phyloP scores from a whole-genome alignment of 1,140 invertebrate genomes.

The Elymnias hypermnestra region DNA sequence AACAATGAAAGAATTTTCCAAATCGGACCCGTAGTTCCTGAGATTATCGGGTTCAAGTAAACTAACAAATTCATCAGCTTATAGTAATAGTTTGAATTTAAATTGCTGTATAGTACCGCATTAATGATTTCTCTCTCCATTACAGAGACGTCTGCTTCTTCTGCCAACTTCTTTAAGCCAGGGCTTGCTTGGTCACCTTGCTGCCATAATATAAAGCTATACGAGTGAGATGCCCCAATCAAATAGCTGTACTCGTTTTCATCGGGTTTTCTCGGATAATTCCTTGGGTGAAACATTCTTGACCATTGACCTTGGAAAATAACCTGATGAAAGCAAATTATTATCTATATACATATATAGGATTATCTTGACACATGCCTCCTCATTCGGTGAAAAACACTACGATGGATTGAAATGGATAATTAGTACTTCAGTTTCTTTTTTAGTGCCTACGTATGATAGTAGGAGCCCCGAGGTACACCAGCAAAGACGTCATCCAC shows the following conservation, averaged over 20 bases:
- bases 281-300: slow-evolving; percentile 42
- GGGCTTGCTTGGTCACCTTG: slow-evolving; percentile 33
- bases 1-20: no score
- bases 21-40: no score
- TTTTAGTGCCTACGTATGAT: no score
- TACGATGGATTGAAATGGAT: no score
- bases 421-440: no score
- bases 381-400: no score
- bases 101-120: slow-evolving; percentile 35
- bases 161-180: slow-evolving; percentile 42
- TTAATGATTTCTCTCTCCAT: slow-evolving; percentile 54
- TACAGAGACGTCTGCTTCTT: slow-evolving; percentile 30
- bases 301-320: slow-evolving; percentile 59
- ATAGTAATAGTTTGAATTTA: no score
- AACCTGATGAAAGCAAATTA: slow-evolving; percentile 30
- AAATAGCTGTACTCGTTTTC: slow-evolving; percentile 59
- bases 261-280: slow-evolving; percentile 57
- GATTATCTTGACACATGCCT: no score
- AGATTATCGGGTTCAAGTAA: no score
- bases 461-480: no score
- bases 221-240: slow-evolving; percentile 54
- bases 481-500: no score
- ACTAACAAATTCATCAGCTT: no score
- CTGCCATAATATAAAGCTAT: slow-evolving; percentile 42
- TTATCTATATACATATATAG: neutral